Percentiles rank a stretch among this genome's conserved stretches.
Evolutionary conservation across 2,113 vertebrate species (phyloP).

Genomic region (Pteropus alecto): DNA sequence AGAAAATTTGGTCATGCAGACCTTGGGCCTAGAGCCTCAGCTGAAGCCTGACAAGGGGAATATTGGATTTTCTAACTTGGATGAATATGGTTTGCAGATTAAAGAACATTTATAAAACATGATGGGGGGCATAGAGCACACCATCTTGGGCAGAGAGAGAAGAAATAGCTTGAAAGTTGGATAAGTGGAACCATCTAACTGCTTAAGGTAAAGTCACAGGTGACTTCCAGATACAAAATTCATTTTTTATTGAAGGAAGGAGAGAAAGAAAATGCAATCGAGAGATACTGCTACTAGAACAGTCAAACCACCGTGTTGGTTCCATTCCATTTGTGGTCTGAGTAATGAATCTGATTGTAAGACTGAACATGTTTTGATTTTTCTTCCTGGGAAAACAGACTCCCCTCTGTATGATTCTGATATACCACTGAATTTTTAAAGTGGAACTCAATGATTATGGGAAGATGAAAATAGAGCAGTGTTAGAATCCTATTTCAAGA

Average conservation of each 20-base stretch:
- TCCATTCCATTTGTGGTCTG: background rate
- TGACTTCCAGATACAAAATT: background rate
- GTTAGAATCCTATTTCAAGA: background rate
- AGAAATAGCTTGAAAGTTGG: background rate
- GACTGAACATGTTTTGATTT: background rate
- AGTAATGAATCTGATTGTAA: background rate
- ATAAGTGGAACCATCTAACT: background rate
- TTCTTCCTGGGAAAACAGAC: background rate
- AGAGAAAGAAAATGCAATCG: background rate
- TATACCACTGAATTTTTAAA: background rate
- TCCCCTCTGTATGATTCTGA: background rate
- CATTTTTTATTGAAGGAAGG: background rate
- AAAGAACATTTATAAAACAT: background rate
- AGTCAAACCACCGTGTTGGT: background rate
- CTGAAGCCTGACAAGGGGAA: background rate
- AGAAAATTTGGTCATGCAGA: background rate
- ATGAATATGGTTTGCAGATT: background rate
- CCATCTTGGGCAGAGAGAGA: rapidly evolving
- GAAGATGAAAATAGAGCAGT: background rate
- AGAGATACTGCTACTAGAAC: background rate
- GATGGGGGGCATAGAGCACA: rapidly evolving
- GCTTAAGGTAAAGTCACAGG: background rate
- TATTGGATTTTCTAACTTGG: background rate
- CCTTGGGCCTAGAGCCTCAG: background rate
- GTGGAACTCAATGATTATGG: background rate